Evolutionary conservation across 2,888 invertebrate genomes (phyloP).

Genomic region (Agelastica alni): DNA sequence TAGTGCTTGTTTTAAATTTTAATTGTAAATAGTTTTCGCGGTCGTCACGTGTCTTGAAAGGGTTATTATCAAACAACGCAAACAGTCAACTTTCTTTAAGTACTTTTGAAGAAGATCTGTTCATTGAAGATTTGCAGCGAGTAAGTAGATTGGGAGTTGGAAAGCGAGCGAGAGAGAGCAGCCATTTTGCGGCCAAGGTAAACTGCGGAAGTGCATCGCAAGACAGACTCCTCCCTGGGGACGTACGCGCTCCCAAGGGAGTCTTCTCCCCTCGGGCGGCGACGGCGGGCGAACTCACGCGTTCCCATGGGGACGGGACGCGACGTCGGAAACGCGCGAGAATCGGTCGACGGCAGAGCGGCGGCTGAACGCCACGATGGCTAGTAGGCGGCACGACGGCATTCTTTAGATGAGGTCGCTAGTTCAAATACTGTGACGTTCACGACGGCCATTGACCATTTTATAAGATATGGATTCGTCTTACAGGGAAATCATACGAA

Average conservation of each 20-base stretch:
- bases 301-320: conserved; percentile 63
- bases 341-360: conserved; percentile 51
- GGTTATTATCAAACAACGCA: too few species aligned
- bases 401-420: conserved; percentile 21
- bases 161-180: conserved; percentile 21
- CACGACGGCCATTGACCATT: conserved; percentile 52
- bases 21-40: too few species aligned
- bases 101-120: background rate
- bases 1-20: too few species aligned
- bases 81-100: too few species aligned
- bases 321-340: conserved; percentile 52
- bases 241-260: conserved; percentile 55
- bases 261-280: conserved; percentile 42
- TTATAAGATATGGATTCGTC: conserved; percentile 8
- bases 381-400: conserved; percentile 44
- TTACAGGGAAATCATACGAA: background rate
- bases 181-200: conserved; percentile 39
- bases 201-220: conserved; percentile 50
- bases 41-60: too few species aligned
- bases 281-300: conserved; percentile 52
- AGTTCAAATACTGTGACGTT: conserved; percentile 40
- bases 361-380: conserved; percentile 45
- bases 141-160: conserved; percentile 1
- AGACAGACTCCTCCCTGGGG: conserved; percentile 55
- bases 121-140: conserved; percentile 7